A percentile compares a stretch with the other conserved stretches of the same genome.
These are phyloP conservation scores for Hemiprocne comata DNA, from an alignment of 2,113 vertebrate genomes.

Conservation along the genomic window DNA sequence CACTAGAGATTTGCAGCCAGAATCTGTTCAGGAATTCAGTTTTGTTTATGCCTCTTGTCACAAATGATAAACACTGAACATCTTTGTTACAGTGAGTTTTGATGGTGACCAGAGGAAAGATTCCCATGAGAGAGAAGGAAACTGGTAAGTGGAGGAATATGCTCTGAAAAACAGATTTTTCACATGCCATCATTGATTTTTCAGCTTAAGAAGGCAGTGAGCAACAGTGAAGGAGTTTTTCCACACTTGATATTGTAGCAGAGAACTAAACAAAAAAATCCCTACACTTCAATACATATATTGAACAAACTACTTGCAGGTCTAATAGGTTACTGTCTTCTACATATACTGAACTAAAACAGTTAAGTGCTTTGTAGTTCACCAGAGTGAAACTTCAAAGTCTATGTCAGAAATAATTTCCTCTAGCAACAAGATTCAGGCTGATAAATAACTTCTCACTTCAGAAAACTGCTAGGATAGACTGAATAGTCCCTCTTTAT, in stretches of 20 bases:
- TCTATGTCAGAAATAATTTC: not conserved
- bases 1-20: not conserved
- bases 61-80: conserved; percentile 1
- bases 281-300: not conserved
- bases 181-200: not conserved
- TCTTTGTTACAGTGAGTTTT: conserved; percentile 14
- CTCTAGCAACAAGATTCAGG: not conserved
- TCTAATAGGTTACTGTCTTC: not conserved
- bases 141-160: not conserved
- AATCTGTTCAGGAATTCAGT: not conserved
- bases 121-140: not conserved
- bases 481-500: not conserved
- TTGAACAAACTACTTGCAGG: not conserved
- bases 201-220: conserved; percentile 12
- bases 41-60: not conserved
- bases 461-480: not conserved
- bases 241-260: conserved; percentile 30
- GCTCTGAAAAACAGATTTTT: not conserved
- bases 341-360: not conserved
- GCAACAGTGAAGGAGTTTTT: conserved; percentile 25
- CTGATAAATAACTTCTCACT: not conserved
- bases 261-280: not conserved
- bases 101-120: not conserved
- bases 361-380: not conserved
- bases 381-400: not conserved